Conservation (phyloP, 2,113 vertebrate genomes). For the Grammomys surdaster region DNA sequence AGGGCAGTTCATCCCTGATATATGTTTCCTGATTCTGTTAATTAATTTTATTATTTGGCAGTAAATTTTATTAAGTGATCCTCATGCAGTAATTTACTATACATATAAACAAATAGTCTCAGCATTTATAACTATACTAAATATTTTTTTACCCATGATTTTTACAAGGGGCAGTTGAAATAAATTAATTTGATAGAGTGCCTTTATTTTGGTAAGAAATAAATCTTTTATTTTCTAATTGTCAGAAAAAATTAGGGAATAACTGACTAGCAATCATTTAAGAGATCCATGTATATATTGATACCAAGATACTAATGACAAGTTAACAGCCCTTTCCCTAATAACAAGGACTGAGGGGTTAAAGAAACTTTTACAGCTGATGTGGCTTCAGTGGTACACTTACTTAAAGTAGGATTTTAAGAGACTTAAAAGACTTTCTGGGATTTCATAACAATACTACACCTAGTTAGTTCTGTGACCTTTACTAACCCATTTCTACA, state of each 20-base stretch:
- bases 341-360: not conserved
- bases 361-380: not conserved
- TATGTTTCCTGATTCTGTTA: slow-evolving; percentile 39
- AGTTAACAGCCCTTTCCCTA: not conserved
- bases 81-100: slow-evolving; percentile 43
- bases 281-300: not conserved
- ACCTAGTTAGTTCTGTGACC: not conserved
- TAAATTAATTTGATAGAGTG: slow-evolving; percentile 48
- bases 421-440: too few relatives aligned
- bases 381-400: not conserved
- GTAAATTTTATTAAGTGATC: slow-evolving; percentile 59
- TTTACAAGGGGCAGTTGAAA: slow-evolving; percentile 27
- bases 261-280: slow-evolving; percentile 22
- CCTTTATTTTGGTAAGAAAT: slow-evolving; percentile 40
- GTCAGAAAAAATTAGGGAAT: slow-evolving; percentile 9
- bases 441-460: not conserved
- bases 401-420: not conserved
- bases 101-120: slow-evolving; percentile 44
- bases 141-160: slow-evolving; percentile 18
- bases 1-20: slow-evolving; percentile 4
- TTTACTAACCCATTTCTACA: not conserved
- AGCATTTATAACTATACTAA: slow-evolving; percentile 30
- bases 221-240: slow-evolving; percentile 6
- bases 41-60: slow-evolving; percentile 31
- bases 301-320: not conserved